Conservation (phyloP, 1,140 invertebrate species). For the Drosophila cardini region DNA sequence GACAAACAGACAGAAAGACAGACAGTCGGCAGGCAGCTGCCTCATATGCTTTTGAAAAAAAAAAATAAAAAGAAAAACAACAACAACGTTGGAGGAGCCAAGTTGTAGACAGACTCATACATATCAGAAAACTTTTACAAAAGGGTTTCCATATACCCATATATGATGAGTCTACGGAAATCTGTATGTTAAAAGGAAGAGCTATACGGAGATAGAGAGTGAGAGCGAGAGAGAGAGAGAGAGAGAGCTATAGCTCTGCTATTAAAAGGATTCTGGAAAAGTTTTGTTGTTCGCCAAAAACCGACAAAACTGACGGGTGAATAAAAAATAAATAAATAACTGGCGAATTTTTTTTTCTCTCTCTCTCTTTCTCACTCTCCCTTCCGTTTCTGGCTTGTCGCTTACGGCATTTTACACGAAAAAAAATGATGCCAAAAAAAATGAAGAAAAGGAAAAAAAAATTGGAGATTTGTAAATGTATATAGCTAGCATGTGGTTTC, state of each 20-base stretch:
- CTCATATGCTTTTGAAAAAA: conserved; percentile 15
- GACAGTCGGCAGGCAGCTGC: conserved; percentile 8
- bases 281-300: conserved; percentile 30
- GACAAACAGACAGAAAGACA: conserved; percentile 5
- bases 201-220: too few species aligned
- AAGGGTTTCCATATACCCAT: conserved; percentile 6
- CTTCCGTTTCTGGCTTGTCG: conserved; percentile 14
- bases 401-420: conserved; percentile 12
- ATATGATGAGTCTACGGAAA: conserved; percentile 5
- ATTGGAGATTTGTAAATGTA: neutral
- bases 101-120: conserved; percentile 20
- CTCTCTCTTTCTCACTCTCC: neutral
- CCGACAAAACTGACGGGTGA: conserved; percentile 12
- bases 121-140: conserved; percentile 22
- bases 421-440: conserved; percentile 6
- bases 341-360: neutral
- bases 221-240: neutral
- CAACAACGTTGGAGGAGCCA: neutral
- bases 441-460: conserved; percentile 4
- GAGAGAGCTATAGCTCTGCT: conserved; percentile 27
- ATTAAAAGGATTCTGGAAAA: conserved; percentile 58
- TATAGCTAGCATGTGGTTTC: neutral
- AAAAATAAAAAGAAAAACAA: too few species aligned
- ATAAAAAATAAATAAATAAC: conserved; percentile 16
- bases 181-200: neutral